These are phyloP conservation scores for Ennomos fuscantarius DNA, from an alignment of 2,888 invertebrate species.

Conservation along the genomic window DNA sequence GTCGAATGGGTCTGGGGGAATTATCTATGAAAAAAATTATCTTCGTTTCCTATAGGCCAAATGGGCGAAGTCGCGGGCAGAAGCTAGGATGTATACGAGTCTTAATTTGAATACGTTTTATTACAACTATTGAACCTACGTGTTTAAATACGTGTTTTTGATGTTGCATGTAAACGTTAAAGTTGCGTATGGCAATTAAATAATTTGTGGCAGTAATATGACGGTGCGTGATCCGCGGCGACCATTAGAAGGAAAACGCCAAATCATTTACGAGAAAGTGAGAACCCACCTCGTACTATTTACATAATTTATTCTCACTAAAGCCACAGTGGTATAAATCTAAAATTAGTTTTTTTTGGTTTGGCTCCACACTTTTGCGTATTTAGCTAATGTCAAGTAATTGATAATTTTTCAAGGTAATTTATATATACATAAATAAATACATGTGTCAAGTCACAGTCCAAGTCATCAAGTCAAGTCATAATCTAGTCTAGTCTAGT, in stretches of 20 bases:
- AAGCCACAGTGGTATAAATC: conserved; percentile 53
- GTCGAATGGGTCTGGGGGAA: too few relatives aligned
- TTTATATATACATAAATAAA: too few relatives aligned
- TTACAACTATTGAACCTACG: neutral
- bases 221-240: conserved; percentile 61
- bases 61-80: too few relatives aligned
- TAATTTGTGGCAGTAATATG: conserved; percentile 72
- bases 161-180: conserved; percentile 56
- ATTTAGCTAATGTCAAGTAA: too few relatives aligned
- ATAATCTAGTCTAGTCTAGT: too few relatives aligned
- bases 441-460: too few relatives aligned
- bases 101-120: conserved; percentile 28
- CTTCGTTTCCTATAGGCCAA: too few relatives aligned
- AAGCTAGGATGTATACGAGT: conserved; percentile 27
- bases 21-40: too few relatives aligned
- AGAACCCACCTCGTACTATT: conserved; percentile 77
- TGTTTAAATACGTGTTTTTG: conserved; percentile 17
- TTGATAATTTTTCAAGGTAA: too few relatives aligned
- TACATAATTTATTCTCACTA: conserved; percentile 80
- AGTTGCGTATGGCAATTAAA: conserved; percentile 66
- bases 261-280: conserved; percentile 83
- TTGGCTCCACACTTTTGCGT: too few relatives aligned
- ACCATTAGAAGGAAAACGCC: conserved; percentile 77
- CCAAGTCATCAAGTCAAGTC: too few relatives aligned
- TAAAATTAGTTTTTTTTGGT: too few relatives aligned